A percentile compares a stretch with the other conserved stretches of the same genome.
These are phyloP conservation scores for Opisthocomus hoazin DNA, from an alignment of 2,113 vertebrate genomes.

Conservation along the genomic window DNA sequence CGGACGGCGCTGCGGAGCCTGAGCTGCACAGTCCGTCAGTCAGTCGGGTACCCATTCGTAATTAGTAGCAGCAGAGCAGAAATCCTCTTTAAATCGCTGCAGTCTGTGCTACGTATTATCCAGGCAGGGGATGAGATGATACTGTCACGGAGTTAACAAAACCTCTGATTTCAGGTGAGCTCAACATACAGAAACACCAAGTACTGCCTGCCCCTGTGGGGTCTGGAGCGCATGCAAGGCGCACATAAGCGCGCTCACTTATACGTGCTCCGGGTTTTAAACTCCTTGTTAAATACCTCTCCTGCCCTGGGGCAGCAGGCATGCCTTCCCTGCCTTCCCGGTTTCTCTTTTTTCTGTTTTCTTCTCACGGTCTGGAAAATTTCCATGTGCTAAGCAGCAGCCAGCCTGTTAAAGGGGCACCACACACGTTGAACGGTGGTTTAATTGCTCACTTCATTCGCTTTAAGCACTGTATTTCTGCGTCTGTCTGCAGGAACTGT, in stretches of 20 bases:
- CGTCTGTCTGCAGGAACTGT: background rate
- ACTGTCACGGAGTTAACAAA: background rate
- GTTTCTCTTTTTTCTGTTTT: background rate
- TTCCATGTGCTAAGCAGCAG: background rate
- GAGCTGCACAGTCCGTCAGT: rapidly evolving
- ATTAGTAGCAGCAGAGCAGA: background rate
- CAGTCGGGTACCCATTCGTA: background rate
- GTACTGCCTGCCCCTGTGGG: background rate
- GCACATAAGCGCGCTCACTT: too few relatives aligned
- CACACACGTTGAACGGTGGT: rapidly evolving
- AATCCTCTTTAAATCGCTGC: background rate
- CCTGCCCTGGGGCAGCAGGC: background rate
- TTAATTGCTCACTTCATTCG: background rate
- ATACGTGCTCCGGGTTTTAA: background rate
- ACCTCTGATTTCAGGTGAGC: background rate
- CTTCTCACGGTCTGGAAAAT: background rate
- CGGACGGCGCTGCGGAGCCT: background rate
- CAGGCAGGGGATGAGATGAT: background rate
- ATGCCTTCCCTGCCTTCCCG: background rate
- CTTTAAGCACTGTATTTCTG: background rate
- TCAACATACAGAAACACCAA: background rate
- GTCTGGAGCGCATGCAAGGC: background rate
- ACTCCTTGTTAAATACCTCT: background rate
- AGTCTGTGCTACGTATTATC: background rate
- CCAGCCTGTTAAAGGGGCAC: background rate